Percentiles rank a stretch among this genome's conserved stretches.
Conservation (phyloP, 2,113 vertebrate genomes). For the Fregetta grallaria region DNA sequence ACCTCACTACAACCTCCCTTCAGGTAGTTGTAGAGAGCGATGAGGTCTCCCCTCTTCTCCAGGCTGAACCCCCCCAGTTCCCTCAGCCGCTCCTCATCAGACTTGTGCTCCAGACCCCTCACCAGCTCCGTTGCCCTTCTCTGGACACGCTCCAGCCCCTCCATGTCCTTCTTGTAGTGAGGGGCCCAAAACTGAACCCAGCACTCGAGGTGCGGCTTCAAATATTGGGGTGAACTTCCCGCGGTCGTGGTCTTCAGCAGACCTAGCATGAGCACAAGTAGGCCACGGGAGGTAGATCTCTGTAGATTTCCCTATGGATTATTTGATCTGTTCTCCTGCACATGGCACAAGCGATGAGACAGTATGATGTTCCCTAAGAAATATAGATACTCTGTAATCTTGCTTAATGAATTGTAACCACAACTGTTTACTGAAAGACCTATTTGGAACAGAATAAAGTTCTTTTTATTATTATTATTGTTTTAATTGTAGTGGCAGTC, state of each 20-base stretch:
- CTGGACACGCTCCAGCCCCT: no score
- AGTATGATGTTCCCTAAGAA: neutral
- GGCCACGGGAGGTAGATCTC: neutral
- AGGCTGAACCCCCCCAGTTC: no score
- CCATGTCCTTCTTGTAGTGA: no score
- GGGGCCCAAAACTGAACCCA: no score
- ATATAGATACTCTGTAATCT: neutral
- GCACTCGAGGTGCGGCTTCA: no score
- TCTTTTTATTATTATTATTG: neutral
- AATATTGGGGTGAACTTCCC: neutral
- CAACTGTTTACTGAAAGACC: neutral
- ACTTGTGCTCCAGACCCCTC: no score
- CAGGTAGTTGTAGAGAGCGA: no score
- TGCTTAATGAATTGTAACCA: neutral
- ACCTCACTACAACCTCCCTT: no score
- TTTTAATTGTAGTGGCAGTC: neutral
- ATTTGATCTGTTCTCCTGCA: neutral
- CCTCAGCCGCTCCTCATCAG: no score
- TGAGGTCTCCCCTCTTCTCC: no score
- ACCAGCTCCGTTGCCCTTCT: no score
- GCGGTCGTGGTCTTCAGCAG: rapidly evolving
- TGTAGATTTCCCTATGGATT: neutral
- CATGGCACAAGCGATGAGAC: neutral
- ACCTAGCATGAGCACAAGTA: neutral
- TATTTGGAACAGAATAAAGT: neutral